Evolutionary conservation across 2,797 vertebrate species (phyloP), one percentile per base, ranked within the genome.

Genomic region (Pseudomugil tenellus): DNA sequence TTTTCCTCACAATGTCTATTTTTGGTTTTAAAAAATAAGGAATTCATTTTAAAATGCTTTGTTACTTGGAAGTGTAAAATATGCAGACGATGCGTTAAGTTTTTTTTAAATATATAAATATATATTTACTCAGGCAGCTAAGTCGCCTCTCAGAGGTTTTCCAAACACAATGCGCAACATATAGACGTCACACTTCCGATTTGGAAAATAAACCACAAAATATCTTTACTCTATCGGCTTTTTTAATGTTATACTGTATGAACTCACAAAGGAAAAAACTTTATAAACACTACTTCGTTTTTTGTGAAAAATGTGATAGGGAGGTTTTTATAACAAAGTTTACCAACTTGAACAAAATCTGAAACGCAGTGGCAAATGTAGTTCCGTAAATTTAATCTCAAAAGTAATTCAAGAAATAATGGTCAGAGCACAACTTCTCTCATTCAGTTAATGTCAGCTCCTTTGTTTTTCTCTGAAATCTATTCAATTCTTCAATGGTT

Each of bases 341-440:
- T 6, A 16, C 49, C 49, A 83, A 88, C 83, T 82, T 78, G 83
- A 91, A 84, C 78, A 84, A 86, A 71, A 26, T 59, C 74, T 37
- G 86, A 72, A 67, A 72, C 1, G 11, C 2, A 12, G 28, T 68
- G 67, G 19, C 58, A 25, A 58, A 71, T 80, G 86, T 85, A 87
- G 88, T 92, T 74, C 12, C 43, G 1, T 13, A 8, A 58, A 31
- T 19, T 70, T 0, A 7, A 3, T 8, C 12, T 64, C 3, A 6
- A 49, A 67, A 17, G n/a, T 21, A 51, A 0, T 17, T 39, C 0
- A 59, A 13, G 0, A 51, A 48, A 21, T 5, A 14, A 1, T 0
- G 0, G 0, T 0, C 8, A 13, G 3, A 19, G 17, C 0, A 41
- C 0, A 73, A 25, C 1, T 1, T 16, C 7, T 0, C 0, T 0